Conservation (phyloP, 2,797 vertebrate genomes). For the Sebastes variabilis region DNA sequence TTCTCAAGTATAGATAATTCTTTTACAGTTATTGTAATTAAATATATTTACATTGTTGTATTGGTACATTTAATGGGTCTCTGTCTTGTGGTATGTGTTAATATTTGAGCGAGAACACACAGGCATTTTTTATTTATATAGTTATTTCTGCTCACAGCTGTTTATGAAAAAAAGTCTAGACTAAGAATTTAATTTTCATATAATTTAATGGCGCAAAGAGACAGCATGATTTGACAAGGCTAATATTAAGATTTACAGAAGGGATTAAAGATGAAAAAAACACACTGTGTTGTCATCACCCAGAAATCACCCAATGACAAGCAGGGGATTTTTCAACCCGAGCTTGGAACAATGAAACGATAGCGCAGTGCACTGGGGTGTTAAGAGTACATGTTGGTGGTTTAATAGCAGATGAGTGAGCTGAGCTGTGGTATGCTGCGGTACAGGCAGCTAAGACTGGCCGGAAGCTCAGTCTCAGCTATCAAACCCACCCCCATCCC, state of each 20-base stretch:
- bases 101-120: too few species aligned
- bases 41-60: too few species aligned
- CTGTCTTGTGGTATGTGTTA: too few species aligned
- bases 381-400: background rate
- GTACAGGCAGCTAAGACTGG: constrained; percentile 10
- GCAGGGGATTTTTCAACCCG: background rate
- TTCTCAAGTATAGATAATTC: too few species aligned
- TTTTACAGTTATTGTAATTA: too few species aligned
- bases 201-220: too few species aligned
- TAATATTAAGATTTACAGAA: background rate
- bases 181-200: too few species aligned
- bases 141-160: too few species aligned
- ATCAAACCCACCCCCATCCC: background rate
- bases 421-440: constrained; percentile 27
- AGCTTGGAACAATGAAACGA: background rate
- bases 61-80: too few species aligned
- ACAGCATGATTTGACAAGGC: too few species aligned
- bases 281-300: background rate
- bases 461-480: constrained; percentile 35
- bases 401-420: constrained; percentile 33
- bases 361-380: background rate
- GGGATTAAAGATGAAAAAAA: background rate
- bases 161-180: too few species aligned
- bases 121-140: too few species aligned
- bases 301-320: background rate